Base-by-base conservation (phyloP, 2,888 invertebrate species). In the Serripes groenlandicus region DNA sequence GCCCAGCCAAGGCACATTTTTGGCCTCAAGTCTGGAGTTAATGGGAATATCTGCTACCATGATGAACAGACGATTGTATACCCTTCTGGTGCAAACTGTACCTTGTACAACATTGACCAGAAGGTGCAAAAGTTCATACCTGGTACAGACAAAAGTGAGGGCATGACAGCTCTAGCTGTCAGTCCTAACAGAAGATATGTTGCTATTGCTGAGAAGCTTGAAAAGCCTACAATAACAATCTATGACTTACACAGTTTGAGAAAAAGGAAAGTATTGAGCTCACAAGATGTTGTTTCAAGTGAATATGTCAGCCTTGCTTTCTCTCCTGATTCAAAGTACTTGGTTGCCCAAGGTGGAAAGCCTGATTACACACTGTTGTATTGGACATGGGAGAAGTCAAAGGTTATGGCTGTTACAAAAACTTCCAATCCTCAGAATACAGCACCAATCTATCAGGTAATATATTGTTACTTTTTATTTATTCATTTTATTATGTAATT, bases 321-420 rank as follows among this genome's bases (percentile, higher is more conserved):
- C 91, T 97, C 97, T 0, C 96, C 95, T 82, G 98, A 98, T 93
- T 97, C 97, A 1, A 97, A 97, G 93, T 97, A 97, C 87, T 94
- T 99, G 18, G 96, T 97, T 0, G 96, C 97, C 0, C 96, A 98
- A 37, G 97, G 97, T 0, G 97, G 97, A 2, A 97, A 97, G 83
- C 98, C 98, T 0, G 98, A 98, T 93, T 97, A 97, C 96, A 96
- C 96, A 89, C 95, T 97, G 95, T 96, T 97, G 92, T 96, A 97
- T 95, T 97, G 97, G 95, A 97, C 97, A 93, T 96, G 97, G 96
- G 97, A 97, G 90, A 97, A 97, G 93, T 97, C 97, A 18, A 97
- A 97, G 94, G 96, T 97, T 42, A 97, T 97, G 90, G 97, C 97
- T 78, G 96, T 96, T 75, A 96, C 96, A 0, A 97, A 97, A 94